A percentile compares a stretch with the other conserved stretches of the same genome.
phyloP scores from a whole-genome alignment of 2,797 vertebrate genomes.

The Sciurus carolinensis region DNA sequence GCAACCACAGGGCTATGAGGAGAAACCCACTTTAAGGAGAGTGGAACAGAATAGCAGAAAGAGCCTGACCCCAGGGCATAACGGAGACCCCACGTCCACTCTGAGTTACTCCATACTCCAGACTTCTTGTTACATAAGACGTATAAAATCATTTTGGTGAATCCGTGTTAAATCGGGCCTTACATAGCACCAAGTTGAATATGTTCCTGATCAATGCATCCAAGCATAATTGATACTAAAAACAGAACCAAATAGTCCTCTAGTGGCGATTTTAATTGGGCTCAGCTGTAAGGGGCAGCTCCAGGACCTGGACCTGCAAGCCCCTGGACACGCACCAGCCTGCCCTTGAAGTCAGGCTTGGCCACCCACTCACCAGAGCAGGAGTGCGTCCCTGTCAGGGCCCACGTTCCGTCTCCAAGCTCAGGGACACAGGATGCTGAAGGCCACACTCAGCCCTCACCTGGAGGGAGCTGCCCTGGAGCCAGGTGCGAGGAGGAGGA shows the following conservation, averaged over 20 bases:
- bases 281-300: rapidly evolving
- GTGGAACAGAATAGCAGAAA: no score
- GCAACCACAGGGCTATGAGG: neutral
- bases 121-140: neutral
- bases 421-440: rapidly evolving
- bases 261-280: neutral
- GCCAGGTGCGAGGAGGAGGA: no score
- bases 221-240: neutral
- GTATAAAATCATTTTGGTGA: neutral
- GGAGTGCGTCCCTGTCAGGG: neutral
- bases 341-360: neutral
- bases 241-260: neutral
- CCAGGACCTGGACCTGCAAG: rapidly evolving
- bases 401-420: rapidly evolving
- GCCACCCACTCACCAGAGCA: rapidly evolving
- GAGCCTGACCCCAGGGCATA: no score
- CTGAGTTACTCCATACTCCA: rapidly evolving
- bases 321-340: neutral
- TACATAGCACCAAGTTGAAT: neutral
- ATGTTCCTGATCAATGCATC: neutral
- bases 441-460: no score
- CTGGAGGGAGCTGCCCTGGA: neutral
- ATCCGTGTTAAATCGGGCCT: neutral
- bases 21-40: rapidly evolving
- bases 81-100: neutral